phyloP scores from a whole-genome alignment of 2,888 invertebrate species.

The Orchestes rusci region DNA sequence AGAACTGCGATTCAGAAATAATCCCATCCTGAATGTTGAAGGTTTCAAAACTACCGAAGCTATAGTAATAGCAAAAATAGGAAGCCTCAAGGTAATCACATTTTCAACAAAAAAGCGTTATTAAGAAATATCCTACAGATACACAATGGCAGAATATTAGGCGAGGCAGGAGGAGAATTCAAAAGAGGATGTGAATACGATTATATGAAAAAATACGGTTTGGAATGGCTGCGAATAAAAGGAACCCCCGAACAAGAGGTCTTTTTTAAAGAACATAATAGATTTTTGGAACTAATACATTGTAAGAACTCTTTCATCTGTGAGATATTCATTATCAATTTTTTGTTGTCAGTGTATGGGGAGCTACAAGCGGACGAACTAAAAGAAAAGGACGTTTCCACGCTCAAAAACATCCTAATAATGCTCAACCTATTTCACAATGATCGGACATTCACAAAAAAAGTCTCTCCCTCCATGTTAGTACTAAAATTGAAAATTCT shows the following conservation, averaged over 20 bases:
- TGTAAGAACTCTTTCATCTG: constrained; percentile 50
- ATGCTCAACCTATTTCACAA: constrained; percentile 52
- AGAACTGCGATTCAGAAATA: constrained; percentile 62
- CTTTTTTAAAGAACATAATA: constrained; percentile 66
- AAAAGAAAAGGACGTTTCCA: constrained; percentile 47
- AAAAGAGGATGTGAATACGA: constrained; percentile 86
- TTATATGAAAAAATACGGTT: constrained; percentile 76
- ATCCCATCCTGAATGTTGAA: constrained; percentile 59
- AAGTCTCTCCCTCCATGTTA: constrained; percentile 68
- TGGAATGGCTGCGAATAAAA: constrained; percentile 60
- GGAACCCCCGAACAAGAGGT: constrained; percentile 42
- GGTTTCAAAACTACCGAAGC: constrained; percentile 69
- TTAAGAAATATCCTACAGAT: constrained; percentile 40
- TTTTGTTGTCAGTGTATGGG: constrained; percentile 56
- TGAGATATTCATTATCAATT: constrained; percentile 13
- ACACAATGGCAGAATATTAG: constrained; percentile 57
- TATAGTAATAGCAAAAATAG: constrained; percentile 75
- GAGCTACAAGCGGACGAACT: constrained; percentile 71
- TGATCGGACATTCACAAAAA: constrained; percentile 53
- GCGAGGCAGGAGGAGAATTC: constrained; percentile 10
- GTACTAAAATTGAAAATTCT: constrained; percentile 78
- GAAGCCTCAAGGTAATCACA: constrained; percentile 52
- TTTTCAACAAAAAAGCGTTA: background rate
- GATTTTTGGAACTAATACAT: constrained; percentile 64
- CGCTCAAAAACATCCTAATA: constrained; percentile 62